Base-by-base conservation (phyloP, 2,797 vertebrate species). In the Lepilemur ruficaudatus region DNA sequence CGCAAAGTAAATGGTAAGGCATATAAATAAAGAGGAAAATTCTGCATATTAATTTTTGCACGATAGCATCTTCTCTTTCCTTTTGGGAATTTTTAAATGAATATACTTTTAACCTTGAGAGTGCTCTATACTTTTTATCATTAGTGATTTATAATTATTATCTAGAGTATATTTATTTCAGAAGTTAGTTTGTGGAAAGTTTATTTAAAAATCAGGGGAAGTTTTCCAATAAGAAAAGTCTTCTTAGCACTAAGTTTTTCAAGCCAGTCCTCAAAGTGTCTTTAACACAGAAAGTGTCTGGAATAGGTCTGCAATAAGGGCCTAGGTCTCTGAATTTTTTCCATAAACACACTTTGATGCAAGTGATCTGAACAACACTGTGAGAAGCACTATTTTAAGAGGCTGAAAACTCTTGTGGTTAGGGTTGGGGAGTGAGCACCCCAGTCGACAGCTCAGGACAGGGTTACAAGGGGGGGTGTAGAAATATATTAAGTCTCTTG, bases 191-290 rank as follows among this genome's bases (percentile, higher is more conserved):
- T 70, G 22, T 78, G 14, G 14, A 84, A n/a, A 78, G 13, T 23
- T 80, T 89, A 85, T 76, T 81, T 95, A 32, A 94, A 94, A 81
- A 28, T 80, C 57, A 80, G n/a, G 75, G 38, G n/a, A 69, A 46
- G 8, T n/a, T 91, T 95, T 84, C 25, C 43, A 91, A 52, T 6
- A 85, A 23, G 73, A 30, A 73, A 7, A 20, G 5, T 76, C 50
- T 69, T 84, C 41, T 59, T 69, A 89, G 50, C 67, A 69, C 41
- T 55, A 59, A 61, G 7, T 75, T 92, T 84, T 85, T 85, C 28
- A 75, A 81, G 38, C 30, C 72, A 52, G 61, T 73, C 48, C 25
- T 30, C 30, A 55, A 91, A 85, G 28, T 32, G 9, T 69, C 52
- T 75, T 69, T 84, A 61, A 48, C 4, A 81, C 7, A 46, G 4